Evolutionary conservation across 2,113 vertebrate species (phyloP), one percentile per base, ranked within the genome.

Genomic region (Gymnarchus niloticus): DNA sequence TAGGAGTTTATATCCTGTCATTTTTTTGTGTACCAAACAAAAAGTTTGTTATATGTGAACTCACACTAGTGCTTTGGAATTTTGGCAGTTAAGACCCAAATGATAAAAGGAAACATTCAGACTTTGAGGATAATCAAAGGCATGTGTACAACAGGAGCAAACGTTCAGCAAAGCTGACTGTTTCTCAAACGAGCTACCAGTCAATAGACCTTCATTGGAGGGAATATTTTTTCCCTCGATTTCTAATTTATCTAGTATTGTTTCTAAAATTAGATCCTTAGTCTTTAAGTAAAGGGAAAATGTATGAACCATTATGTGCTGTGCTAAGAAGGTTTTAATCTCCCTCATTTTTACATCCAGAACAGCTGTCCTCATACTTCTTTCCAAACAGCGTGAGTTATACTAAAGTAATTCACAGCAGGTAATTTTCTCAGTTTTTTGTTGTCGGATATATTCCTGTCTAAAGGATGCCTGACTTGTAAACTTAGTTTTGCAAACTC

Each of bases 171-270:
- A 17, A 48, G 85, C 52, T 59, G 46, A 3, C 41, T 4, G 84
- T 87, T n/a, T 86, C 86, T 89, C 86, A 88, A 88, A 77, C 54
- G 56, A 48, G 78, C 86, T 85, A 84, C 88, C 65, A 85, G 84
- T 86, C 87, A 87, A 56, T 6, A 19, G 61, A 37, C 3, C 41
- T 41, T 73, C 33, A 37, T 41, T 73, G n/a, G n/a, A 86, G 85
- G 77, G 0, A 8, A 28, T 0, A 52, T 89, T 83, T 3, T 1
- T 83, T 81, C 23, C 83, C 41, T 82, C 33, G 61, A 83, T 51
- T 87, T 37, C 56, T 83, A 85, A 89, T 85, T 89, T n/a, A 12
- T n/a, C 57, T n/a, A 6, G 12, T 49, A 54, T 25, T 14, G 44
- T 51, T n/a, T 41, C 44, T n/a, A 25, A 84, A 84, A 21, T 8